Evolutionary conservation across 2,113 vertebrate species (phyloP), one percentile per base, ranked within the genome.

Genomic region (Salvator merianae): DNA sequence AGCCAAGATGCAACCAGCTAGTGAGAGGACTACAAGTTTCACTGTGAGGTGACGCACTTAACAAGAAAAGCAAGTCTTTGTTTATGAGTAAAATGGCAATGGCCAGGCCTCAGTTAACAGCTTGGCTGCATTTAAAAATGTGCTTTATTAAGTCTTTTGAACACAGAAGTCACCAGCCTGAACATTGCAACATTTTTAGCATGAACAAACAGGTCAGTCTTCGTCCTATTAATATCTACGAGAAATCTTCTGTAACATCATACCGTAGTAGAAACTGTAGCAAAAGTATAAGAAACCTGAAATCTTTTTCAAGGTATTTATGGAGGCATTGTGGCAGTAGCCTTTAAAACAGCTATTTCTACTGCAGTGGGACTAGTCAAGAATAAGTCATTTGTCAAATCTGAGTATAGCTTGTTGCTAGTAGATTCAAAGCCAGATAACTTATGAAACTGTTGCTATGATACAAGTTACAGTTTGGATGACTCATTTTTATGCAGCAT

Each of bases 401-500:
- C 81, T 82, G 16, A 79, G 63, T 80, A 84, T 73, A 85, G 34
- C 59, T 87, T 47, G 34, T 1, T 84, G 85, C 34, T 78, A 87
- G 79, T 50, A 77, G 73, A 62, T 87, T 89, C 86, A 91, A 82
- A 91, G 81, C 82, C 62, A 79, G 82, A 55, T 3, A 24, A 81
- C 81, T 88, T 84, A 90, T 69, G 87, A 87, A 85, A 84, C 74
- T 81, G 93, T 94, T 94, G 89, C 92, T 88, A 94, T 92, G 90
- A 90, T 38, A 91, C 47, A 32, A 86, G 74, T 84, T 89, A 88
- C 78, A 47, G 14, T 80, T 89, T 90, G 68, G 43, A 69, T 93
- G 91, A 94, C 86, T 93, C 90, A 94, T 91, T 85, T 90, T 91
- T 90, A 88, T 91, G 85, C 89, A 92, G 90, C 69, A 89, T 26